A percentile compares a stretch with the other conserved stretches of the same genome.
These are phyloP conservation scores for Thyatira batis DNA, from an alignment of 2,888 invertebrate genomes.

Conservation along the genomic window DNA sequence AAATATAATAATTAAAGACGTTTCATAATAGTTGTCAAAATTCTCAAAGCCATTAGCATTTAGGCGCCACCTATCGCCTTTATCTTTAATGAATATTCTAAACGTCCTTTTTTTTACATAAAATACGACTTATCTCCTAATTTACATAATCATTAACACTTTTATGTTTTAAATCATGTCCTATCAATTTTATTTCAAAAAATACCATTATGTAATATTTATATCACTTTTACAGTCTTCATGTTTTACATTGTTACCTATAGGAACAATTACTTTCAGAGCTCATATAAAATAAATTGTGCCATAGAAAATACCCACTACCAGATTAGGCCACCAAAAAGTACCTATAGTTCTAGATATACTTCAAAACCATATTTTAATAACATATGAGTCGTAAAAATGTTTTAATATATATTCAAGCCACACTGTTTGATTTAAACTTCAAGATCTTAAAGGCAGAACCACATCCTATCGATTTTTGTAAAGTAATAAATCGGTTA, in stretches of 20 bases:
- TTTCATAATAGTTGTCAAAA: background rate
- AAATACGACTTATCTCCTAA: background rate
- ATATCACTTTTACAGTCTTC: background rate
- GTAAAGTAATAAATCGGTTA: slow-evolving; percentile 60
- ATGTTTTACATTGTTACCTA: slow-evolving; percentile 17
- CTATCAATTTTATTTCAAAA: background rate
- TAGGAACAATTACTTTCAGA: slow-evolving; percentile 22
- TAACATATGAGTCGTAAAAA: slow-evolving; percentile 43
- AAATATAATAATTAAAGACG: too few species aligned
- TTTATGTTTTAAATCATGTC: background rate
- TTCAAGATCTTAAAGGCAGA: slow-evolving; percentile 48
- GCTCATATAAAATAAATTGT: slow-evolving; percentile 25
- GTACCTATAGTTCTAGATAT: background rate
- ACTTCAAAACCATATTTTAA: background rate
- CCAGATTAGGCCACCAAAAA: background rate
- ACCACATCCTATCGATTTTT: slow-evolving; percentile 73
- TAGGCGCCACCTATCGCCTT: background rate
- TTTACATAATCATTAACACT: background rate
- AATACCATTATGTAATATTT: too few species aligned
- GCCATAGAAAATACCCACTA: background rate
- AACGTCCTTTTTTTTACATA: background rate
- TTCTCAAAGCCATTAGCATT: background rate
- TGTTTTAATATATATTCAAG: slow-evolving; percentile 38
- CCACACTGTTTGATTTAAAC: slow-evolving; percentile 57
- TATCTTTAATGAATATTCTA: background rate